phyloP scores from a whole-genome alignment of 1,140 invertebrate genomes.

The Microplitis demolitor region DNA sequence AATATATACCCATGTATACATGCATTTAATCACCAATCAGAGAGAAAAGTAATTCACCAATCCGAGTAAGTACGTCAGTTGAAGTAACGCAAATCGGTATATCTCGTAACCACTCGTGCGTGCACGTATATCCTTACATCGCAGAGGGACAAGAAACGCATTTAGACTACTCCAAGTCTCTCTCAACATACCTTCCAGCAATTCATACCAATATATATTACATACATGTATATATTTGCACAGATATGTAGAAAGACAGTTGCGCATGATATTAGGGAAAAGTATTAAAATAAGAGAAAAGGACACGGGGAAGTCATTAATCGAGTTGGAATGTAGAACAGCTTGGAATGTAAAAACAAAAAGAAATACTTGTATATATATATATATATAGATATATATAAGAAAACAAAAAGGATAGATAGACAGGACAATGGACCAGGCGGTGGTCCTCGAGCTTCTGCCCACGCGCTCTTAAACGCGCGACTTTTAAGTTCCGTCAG shows the following conservation, averaged over 20 bases:
- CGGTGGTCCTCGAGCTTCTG: conserved; percentile 25
- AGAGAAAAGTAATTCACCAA: conserved; percentile 10
- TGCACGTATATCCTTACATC: conserved; percentile 11
- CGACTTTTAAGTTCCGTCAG: conserved; percentile 22
- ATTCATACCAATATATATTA: background rate
- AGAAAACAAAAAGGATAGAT: conserved; percentile 8
- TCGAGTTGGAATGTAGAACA: conserved; percentile 11
- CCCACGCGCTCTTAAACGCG: conserved; percentile 20
- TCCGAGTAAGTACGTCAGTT: conserved; percentile 4
- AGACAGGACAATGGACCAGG: conserved; percentile 26
- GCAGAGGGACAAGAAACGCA: background rate
- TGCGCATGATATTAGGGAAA: conserved; percentile 13
- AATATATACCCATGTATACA: background rate
- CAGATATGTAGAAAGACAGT: too few species aligned
- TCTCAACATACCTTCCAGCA: background rate
- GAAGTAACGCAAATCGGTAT: conserved; percentile 9
- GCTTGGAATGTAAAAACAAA: conserved; percentile 3
- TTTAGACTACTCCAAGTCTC: background rate
- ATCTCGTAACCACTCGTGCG: conserved; percentile 5
- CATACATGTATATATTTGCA: too few species aligned
- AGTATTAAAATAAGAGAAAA: conserved; percentile 9
- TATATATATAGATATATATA: too few species aligned
- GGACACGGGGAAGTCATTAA: conserved; percentile 20
- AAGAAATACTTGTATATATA: background rate
- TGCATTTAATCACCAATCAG: background rate